Conservation (phyloP, 2,113 vertebrate species). For the Amphiprion percula region DNA sequence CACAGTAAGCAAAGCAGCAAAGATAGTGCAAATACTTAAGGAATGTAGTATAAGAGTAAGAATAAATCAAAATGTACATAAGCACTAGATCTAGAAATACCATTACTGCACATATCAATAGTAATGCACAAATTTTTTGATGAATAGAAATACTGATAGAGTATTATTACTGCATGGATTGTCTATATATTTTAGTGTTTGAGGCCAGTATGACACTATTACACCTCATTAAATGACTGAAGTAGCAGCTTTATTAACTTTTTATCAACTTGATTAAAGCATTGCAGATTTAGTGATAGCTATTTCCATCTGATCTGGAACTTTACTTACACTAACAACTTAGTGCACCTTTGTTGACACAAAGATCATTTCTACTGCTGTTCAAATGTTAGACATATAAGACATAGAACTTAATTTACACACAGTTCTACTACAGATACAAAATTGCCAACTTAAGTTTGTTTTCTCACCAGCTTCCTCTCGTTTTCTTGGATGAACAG, state of each 20-base stretch:
- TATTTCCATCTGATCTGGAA: no score
- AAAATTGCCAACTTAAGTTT: not conserved
- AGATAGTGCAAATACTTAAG: no score
- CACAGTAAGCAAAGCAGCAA: no score
- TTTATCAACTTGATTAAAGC: not conserved
- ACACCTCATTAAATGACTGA: not conserved
- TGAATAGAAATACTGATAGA: no score
- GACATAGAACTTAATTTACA: not conserved
- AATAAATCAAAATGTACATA: no score
- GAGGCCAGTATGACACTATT: not conserved
- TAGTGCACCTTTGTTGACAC: no score
- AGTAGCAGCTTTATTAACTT: not conserved
- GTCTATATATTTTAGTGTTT: not conserved
- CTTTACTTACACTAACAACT: no score
- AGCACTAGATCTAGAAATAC: no score
- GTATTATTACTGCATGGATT: no score
- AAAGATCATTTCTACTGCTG: not conserved
- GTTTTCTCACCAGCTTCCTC: conserved; percentile 54
- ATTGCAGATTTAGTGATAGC: not conserved
- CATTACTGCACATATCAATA: no score
- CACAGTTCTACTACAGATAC: not conserved
- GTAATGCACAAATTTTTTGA: no score
- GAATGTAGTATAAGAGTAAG: no score
- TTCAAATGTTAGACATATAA: not conserved
- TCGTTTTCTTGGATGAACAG: not conserved